These are phyloP conservation scores for Fulmarus glacialis DNA, from an alignment of 2,113 vertebrate genomes.

Conservation along the genomic window DNA sequence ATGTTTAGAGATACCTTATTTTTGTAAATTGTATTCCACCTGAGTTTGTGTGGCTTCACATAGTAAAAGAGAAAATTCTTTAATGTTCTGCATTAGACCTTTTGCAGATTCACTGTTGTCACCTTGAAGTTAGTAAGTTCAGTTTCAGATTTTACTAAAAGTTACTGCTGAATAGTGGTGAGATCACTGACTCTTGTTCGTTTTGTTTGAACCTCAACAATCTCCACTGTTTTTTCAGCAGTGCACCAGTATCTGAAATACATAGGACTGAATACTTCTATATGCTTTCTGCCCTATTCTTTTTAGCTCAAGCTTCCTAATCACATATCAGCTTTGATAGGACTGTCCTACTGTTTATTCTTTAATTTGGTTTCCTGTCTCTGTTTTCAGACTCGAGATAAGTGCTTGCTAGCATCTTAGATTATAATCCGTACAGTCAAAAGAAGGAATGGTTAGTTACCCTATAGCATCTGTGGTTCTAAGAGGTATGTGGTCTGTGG, in stretches of 20 bases:
- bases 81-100: neutral
- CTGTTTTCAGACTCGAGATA: neutral
- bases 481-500: slow-evolving; percentile 20
- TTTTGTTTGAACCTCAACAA: neutral
- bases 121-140: neutral
- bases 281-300: neutral
- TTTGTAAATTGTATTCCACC: neutral
- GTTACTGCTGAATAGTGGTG: neutral
- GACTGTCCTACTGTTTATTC: neutral
- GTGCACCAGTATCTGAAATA: neutral
- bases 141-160: neutral
- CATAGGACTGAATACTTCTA: neutral
- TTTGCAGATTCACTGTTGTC: neutral
- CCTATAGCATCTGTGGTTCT: neutral
- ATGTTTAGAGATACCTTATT: neutral
- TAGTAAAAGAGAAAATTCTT: neutral
- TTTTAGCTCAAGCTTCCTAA: neutral
- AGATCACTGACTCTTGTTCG: neutral
- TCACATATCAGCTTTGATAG: neutral
- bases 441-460: slow-evolving; percentile 8
- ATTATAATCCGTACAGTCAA: neutral
- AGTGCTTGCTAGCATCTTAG: neutral
- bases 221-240: neutral
- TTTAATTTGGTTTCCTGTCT: neutral
- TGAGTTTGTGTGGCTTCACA: neutral